Base-by-base conservation (phyloP, 1,140 invertebrate genomes). In the Goniozus legneri region DNA sequence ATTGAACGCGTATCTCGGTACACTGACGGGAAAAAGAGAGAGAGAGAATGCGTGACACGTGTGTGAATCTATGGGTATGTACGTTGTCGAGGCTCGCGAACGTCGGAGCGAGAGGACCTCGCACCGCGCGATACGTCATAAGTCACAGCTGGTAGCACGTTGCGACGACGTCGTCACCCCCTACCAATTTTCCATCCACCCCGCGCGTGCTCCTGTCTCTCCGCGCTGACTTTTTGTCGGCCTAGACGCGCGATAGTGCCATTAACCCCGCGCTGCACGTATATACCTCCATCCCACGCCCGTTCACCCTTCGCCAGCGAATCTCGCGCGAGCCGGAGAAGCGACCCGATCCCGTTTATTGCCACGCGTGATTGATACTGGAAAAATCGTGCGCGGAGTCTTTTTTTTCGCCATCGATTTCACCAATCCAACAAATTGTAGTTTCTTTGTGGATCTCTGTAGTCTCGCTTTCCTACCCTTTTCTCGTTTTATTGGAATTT, bases 71-170 rank as follows among this genome's bases (percentile, higher is more conserved):
- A n/a, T n/a, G n/a, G n/a, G n/a, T n/a, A n/a, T n/a, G 6, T 13
- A 15, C 8, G 22, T 30, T 10, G 37, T 22, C 12, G 10, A 12
- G 37, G 15, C 10, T 8, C 20, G 34, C 12, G 33, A 27, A 32
- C 42, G 45, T 24, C 30, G 47, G 45, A 31, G 45, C 56, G 54
- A 59, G n/a, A n/a, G n/a, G n/a, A n/a, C n/a, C 52, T 56, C 47
- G 50, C 50, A 40, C 48, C 38, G 47, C 36, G 57, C 66, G 64
- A 67, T 69, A 67, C 59, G 66, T 67, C 62, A 69, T 69, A 69
- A 69, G 66, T 69, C 66, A 69, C 64, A 69, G 66, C 55, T 66
- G 66, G 66, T 69, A 67, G 65, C 66, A 69, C 65, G 54, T 63
- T 69, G 65, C 63, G 56, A 63, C 62, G 66, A 69, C 66, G 57